A percentile compares a stretch with the other conserved stretches of the same genome.
Conservation (phyloP, 2,113 vertebrate genomes). For the Proteles cristata region DNA sequence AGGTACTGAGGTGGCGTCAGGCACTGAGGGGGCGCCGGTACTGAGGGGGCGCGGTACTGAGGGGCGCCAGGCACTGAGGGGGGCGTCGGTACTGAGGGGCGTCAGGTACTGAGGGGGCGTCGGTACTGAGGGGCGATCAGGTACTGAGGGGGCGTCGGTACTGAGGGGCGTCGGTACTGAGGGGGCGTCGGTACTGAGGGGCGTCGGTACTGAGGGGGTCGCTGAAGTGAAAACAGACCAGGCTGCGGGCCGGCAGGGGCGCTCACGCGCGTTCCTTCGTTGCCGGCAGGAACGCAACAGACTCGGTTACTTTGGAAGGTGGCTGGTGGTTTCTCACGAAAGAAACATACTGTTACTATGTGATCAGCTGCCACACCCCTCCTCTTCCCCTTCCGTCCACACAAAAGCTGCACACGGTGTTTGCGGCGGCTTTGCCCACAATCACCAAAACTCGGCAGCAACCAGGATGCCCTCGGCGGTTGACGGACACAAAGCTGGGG, state of each 20-base stretch:
- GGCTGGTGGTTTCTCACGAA: neutral
- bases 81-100: neutral
- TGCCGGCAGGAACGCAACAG: neutral
- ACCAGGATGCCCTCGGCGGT: neutral
- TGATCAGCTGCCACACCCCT: neutral
- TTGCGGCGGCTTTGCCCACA: rapidly evolving
- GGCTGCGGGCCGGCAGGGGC: neutral
- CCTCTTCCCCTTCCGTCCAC: neutral
- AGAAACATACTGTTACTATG: neutral
- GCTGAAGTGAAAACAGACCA: neutral
- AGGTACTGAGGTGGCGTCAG: too few species aligned
- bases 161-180: neutral
- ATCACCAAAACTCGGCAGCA: neutral
- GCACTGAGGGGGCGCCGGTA: too few species aligned
- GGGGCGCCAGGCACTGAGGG: neutral
- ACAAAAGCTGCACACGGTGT: rapidly evolving
- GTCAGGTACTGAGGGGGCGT: too few species aligned
- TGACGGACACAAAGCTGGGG: neutral
- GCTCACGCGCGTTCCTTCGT: neutral
- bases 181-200: too few species aligned
- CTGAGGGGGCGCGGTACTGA: too few species aligned
- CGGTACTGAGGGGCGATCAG: too few species aligned
- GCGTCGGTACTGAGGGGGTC: too few species aligned
- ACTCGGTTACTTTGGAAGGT: rapidly evolving
- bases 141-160: too few species aligned